Evolutionary conservation across 2,797 vertebrate genomes (phyloP), one percentile per base, ranked within the genome.

Genomic region (Neoniphon sammara): DNA sequence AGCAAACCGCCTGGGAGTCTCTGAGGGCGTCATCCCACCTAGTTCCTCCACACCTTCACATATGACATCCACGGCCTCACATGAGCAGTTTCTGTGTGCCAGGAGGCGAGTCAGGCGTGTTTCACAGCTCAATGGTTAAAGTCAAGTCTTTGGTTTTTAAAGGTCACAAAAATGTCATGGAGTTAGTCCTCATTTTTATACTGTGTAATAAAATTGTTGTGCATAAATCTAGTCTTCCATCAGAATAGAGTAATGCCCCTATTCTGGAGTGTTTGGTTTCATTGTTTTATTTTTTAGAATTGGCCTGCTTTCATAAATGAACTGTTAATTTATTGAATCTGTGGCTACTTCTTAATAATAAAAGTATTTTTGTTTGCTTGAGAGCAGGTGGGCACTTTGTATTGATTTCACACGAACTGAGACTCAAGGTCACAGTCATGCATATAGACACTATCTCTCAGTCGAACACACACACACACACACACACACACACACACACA

Each of bases 261-360:
- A 1, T 55, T 73, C 49, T 66, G 60, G 2, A n/a, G 11, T 62
- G 36, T 58, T 61, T 73, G 12, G 53, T 2, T 18, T 34, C 58
- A 2, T 49, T 53, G n/a, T 64, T n/a, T 7, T 50, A 5, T 8
- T 50, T 20, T 50, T 65, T 64, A 6, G 50, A 17, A 9, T 42
- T 11, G 39, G 39, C 10, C 0, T 56, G 23, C 25, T 74, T 59
- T 64, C 27, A 30, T 59, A 14, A 44, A 5, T 14, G 49, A 3
- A 49, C 17, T 49, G 64, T 67, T 80, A 34, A 76, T 61, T 50
- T 78, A 80, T 80, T 80, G 34, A 64, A 5, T 75, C 18, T 73
- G 20, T 6, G 44, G 10, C 46, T 31, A 17, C 52, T 60, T 60
- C 64, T 42, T 60, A 0, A 59, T 25, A 70, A 81, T 73, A 77